Evolutionary conservation across 2,797 vertebrate genomes (phyloP).

Genomic region (Sylvia borin): DNA sequence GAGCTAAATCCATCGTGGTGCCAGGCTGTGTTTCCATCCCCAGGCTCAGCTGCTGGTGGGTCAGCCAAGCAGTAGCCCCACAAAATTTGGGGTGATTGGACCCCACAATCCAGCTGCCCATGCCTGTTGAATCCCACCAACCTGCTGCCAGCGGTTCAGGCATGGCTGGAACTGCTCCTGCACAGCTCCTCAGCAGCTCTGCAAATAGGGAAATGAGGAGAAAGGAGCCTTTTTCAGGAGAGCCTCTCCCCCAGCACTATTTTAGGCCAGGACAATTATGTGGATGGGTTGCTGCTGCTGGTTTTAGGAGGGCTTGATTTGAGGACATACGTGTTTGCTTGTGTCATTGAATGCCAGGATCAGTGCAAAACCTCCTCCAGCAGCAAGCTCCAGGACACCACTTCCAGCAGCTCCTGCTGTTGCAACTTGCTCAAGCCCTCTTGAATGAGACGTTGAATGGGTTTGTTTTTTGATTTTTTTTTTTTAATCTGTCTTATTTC

Average conservation of each 20-base stretch:
- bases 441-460: neutral
- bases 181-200: neutral
- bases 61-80: neutral
- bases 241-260: neutral
- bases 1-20: rapidly evolving
- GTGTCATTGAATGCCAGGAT: neutral
- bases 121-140: neutral
- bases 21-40: neutral
- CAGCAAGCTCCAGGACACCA: neutral
- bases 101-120: neutral
- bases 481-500: neutral
- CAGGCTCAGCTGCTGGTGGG: neutral
- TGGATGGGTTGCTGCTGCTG: neutral
- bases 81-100: neutral
- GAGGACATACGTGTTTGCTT: neutral
- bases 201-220: neutral
- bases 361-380: neutral
- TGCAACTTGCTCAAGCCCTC: neutral
- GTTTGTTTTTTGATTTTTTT: neutral
- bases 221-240: neutral
- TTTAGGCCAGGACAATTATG: rapidly evolving
- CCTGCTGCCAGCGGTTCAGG: neutral
- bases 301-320: neutral
- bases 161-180: rapidly evolving
- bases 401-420: neutral